Percentiles rank a stretch among this genome's conserved stretches.
These are phyloP conservation scores for Myiothlypis chrysogaster DNA, from an alignment of 2,797 vertebrate genomes.

Conservation along the genomic window DNA sequence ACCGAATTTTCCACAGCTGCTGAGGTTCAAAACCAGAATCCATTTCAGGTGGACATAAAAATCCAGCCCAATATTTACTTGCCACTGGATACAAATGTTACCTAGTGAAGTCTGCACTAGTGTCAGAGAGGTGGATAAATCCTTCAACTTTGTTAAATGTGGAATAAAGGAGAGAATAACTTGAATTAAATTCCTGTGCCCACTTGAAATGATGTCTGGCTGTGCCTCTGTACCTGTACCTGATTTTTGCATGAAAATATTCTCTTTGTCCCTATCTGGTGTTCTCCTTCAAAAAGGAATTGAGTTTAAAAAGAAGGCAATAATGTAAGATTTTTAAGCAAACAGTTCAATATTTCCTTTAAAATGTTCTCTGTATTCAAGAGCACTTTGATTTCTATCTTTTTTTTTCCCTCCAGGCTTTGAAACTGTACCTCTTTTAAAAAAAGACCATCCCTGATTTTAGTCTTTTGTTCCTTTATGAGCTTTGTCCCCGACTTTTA, in stretches of 20 bases:
- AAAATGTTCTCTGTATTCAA: conserved; percentile 85
- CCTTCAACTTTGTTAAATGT: conserved; percentile 83
- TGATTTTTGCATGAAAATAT: conserved; percentile 86
- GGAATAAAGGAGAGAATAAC: conserved; percentile 82
- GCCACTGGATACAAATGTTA: conserved; percentile 73
- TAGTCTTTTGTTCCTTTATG: conserved; percentile 82
- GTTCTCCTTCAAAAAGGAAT: conserved; percentile 83
- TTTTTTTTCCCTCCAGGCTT: conserved; percentile 75
- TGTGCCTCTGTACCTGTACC: conserved; percentile 83
- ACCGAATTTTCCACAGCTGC: neutral
- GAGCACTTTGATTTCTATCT: conserved; percentile 83
- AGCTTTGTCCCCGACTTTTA: conserved; percentile 81
- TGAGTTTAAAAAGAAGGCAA: conserved; percentile 83
- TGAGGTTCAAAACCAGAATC: conserved; percentile 60
- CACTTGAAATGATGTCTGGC: conserved; percentile 83
- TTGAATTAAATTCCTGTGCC: conserved; percentile 84
- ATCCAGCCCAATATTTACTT: conserved; percentile 76
- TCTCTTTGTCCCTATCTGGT: conserved; percentile 83
- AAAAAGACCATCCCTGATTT: conserved; percentile 83
- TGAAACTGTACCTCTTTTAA: conserved; percentile 81
- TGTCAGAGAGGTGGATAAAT: conserved; percentile 82
- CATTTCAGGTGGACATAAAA: conserved; percentile 72
- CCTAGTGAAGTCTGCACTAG: conserved; percentile 77
- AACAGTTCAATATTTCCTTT: conserved; percentile 86
- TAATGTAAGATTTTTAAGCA: conserved; percentile 85